Conservation (phyloP, 2,888 invertebrate genomes). For the Augiades crinisus region DNA sequence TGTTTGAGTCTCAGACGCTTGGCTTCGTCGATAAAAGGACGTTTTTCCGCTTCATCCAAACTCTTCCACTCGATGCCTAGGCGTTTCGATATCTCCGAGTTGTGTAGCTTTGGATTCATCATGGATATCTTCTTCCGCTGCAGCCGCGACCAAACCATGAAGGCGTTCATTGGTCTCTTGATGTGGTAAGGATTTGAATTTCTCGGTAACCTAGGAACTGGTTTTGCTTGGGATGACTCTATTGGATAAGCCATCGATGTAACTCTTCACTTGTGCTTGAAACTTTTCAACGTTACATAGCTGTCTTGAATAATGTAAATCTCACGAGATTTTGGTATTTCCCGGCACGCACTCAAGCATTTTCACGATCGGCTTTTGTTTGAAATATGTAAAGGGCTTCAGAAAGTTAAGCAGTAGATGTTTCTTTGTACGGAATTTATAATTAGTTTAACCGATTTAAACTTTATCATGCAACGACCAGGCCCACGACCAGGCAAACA, state of each 20-base stretch:
- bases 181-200: slow-evolving; percentile 86
- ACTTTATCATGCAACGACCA: slow-evolving; percentile 27
- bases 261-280: not conserved
- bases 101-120: slow-evolving; percentile 90
- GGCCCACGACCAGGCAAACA: slow-evolving; percentile 52
- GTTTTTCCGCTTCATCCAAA: slow-evolving; percentile 88
- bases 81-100: slow-evolving; percentile 90
- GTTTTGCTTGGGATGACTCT: slow-evolving; percentile 48
- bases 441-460: not conserved
- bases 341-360: not conserved
- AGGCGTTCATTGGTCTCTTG: slow-evolving; percentile 98
- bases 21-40: slow-evolving; percentile 95
- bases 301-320: not conserved
- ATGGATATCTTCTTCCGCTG: slow-evolving; percentile 92
- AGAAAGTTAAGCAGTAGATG: too few relatives aligned
- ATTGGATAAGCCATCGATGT: slow-evolving; percentile 58
- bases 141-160: slow-evolving; percentile 98
- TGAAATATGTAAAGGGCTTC: too few relatives aligned
- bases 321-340: not conserved
- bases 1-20: slow-evolving; percentile 87
- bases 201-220: slow-evolving; percentile 66
- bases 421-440: too few relatives aligned
- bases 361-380: not conserved
- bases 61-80: slow-evolving; percentile 93
- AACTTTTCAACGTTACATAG: not conserved